phyloP scores from a whole-genome alignment of 2,888 invertebrate genomes.

The Sarcophaga rosellei region DNA sequence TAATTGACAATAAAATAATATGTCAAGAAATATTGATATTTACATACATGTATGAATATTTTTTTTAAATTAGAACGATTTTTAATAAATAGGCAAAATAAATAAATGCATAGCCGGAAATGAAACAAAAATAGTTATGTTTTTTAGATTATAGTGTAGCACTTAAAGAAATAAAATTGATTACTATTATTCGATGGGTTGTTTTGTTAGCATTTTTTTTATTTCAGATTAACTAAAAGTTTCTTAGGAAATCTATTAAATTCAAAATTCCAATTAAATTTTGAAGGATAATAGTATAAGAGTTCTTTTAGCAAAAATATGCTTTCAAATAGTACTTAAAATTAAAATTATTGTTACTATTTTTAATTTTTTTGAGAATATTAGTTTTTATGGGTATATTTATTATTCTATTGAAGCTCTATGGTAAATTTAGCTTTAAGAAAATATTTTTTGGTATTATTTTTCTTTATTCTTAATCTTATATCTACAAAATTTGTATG shows the following conservation, averaged over 20 bases:
- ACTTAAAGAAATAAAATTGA: slow-evolving; percentile 18
- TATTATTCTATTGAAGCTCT: slow-evolving; percentile 52
- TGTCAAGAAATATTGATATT: slow-evolving; percentile 56
- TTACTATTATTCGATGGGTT: slow-evolving; percentile 58
- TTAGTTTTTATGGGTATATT: background rate
- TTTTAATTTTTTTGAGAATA: background rate
- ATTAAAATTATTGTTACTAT: slow-evolving; percentile 17
- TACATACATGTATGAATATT: slow-evolving; percentile 47
- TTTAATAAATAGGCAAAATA: slow-evolving; percentile 44
- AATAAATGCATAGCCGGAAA: slow-evolving; percentile 23
- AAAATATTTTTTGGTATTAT: slow-evolving; percentile 12
- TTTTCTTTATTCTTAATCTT: slow-evolving; percentile 35
- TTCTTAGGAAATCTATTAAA: background rate
- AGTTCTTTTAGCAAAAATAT: slow-evolving; percentile 45
- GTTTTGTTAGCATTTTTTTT: slow-evolving; percentile 14
- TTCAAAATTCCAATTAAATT: background rate
- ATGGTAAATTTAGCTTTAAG: slow-evolving; percentile 32
- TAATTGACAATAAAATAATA: slow-evolving; percentile 67
- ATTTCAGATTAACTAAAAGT: background rate
- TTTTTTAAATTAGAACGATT: slow-evolving; percentile 38
- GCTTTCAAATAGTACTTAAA: slow-evolving; percentile 11
- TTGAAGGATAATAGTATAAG: slow-evolving; percentile 8
- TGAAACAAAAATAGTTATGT: background rate
- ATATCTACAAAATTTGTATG: slow-evolving; percentile 66
- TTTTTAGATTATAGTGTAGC: slow-evolving; percentile 6